Conservation (phyloP, 2,888 invertebrate genomes). For the Aplocera efformata region DNA sequence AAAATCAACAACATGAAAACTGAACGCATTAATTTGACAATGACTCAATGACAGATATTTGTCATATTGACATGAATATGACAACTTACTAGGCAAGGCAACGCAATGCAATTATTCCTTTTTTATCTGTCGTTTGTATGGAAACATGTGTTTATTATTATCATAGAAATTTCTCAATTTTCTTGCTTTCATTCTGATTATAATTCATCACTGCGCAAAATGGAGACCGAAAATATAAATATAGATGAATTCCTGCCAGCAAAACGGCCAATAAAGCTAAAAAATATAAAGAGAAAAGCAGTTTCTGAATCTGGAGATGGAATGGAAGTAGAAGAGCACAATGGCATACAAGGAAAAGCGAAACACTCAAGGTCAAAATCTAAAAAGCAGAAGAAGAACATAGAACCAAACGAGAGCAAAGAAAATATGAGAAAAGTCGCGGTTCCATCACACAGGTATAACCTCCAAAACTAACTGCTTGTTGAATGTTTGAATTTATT, state of each 20-base stretch:
- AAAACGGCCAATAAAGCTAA: slow-evolving; percentile 66
- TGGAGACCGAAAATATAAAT: slow-evolving; percentile 76
- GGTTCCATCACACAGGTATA: slow-evolving; percentile 92
- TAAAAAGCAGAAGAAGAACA: slow-evolving; percentile 60
- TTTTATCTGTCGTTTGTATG: slow-evolving; percentile 33
- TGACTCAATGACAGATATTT: no score
- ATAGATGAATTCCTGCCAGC: slow-evolving; percentile 75
- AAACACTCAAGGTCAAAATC: slow-evolving; percentile 61
- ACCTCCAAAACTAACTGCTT: slow-evolving; percentile 36
- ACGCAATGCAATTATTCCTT: no score
- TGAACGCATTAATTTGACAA: no score
- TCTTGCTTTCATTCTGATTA: background rate
- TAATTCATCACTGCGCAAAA: slow-evolving; percentile 32
- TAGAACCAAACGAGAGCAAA: slow-evolving; percentile 77
- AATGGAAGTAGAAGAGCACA: slow-evolving; percentile 85
- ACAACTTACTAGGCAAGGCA: no score
- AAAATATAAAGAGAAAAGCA: slow-evolving; percentile 76
- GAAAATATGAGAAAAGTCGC: slow-evolving; percentile 86
- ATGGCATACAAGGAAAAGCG: slow-evolving; percentile 77
- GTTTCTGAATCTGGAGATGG: slow-evolving; percentile 71
- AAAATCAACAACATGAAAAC: no score
- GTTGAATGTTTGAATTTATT: background rate
- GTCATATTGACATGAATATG: background rate
- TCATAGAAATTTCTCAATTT: slow-evolving; percentile 6
- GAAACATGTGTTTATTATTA: slow-evolving; percentile 44